These are phyloP conservation scores for Chloebia gouldiae DNA, from an alignment of 2,113 vertebrate genomes.

Conservation along the genomic window DNA sequence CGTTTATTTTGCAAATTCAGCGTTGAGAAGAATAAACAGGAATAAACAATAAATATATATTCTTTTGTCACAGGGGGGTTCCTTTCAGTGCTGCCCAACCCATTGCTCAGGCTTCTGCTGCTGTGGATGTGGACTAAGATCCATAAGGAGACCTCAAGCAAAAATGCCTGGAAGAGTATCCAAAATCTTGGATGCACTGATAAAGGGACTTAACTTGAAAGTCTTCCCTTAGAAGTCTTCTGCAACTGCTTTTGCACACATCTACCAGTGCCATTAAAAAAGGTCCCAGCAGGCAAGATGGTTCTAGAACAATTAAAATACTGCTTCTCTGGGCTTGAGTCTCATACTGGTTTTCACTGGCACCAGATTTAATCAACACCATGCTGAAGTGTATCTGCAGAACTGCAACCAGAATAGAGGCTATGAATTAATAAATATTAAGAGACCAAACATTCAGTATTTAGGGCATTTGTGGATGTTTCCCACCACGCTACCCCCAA, in stretches of 20 bases:
- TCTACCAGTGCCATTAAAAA: neutral
- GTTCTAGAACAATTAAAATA: neutral
- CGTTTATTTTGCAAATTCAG: neutral
- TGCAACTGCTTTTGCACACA: neutral
- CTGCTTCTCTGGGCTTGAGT: neutral
- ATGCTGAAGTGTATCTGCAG: neutral
- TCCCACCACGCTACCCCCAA: neutral
- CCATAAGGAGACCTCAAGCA: neutral
- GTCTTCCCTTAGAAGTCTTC: neutral
- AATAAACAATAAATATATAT: neutral
- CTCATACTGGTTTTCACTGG: neutral
- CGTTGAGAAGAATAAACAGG: neutral
- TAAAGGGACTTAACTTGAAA: neutral
- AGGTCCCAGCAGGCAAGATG: neutral
- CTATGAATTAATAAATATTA: neutral
- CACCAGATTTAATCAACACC: neutral
- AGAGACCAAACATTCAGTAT: neutral
- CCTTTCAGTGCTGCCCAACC: neutral
- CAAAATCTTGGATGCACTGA: neutral
- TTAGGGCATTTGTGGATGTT: neutral
- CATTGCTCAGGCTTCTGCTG: neutral
- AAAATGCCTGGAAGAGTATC: neutral
- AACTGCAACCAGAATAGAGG: neutral
- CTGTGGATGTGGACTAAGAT: neutral
- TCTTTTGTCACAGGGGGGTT: fast-evolving